Evolutionary conservation across 2,888 invertebrate species (phyloP), one percentile per base, ranked within the genome.

Genomic region (Drosophila villosipedis): DNA sequence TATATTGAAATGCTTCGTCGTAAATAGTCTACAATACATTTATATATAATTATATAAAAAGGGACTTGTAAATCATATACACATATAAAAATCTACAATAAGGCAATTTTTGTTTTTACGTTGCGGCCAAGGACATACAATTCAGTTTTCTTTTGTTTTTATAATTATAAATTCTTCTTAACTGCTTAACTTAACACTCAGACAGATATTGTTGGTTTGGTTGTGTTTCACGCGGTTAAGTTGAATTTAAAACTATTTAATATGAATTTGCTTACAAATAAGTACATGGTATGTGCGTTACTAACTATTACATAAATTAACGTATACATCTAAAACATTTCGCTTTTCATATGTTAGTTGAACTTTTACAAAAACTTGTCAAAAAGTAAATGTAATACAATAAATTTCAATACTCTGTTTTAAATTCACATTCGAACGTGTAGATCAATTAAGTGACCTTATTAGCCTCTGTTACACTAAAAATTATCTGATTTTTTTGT

Each of bases 371-470:
- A 73, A 72, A 70, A 35, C 16, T 60, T 50, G 43, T 72, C 30
- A 64, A 64, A 70, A 75, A 63, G 31, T 57, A 62, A 70, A 72
- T 41, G 47, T 55, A 68, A 64, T 28, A 57, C 39, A 57, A 30
- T 39, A 74, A 75, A 25, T 25, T 79, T 69, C 65, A 74, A 67
- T 68, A 50, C 71, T 88, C 60, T 57, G 61, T 79, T 89, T 91
- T 83, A 91, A 91, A 91, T 91, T 78, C 81, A 90, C 86, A 78
- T 83, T 71, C 43, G 63, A 68, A 80, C 68, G 83, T 78, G 78
- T 68, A 78, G 84, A 90, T 83, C 70, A 73, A 76, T 72, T 82
- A 73, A 66, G 65, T 79, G 58, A 49, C 61, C 55, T 57, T 47
- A 50, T 66, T 76, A 65, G 76, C 55, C 53, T 52, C 43, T 31